Conservation (phyloP, 2,113 vertebrate species). For the Columba janthina region DNA sequence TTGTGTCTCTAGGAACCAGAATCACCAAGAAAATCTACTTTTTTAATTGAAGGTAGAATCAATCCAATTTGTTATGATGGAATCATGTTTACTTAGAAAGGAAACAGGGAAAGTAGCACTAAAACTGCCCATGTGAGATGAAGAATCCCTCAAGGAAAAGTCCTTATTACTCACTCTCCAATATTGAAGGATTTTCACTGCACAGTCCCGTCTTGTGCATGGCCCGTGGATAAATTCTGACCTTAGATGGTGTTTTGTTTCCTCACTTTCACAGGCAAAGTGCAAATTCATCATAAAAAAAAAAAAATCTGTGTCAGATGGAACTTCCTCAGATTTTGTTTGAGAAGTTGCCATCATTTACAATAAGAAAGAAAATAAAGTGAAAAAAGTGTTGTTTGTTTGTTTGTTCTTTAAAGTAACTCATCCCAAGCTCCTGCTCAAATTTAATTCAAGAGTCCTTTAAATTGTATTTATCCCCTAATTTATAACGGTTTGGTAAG, state of each 20-base stretch:
- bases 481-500: neutral
- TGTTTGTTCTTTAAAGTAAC: neutral
- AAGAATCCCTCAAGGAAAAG: neutral
- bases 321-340: neutral
- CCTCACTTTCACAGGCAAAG: neutral
- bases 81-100: neutral
- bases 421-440: neutral
- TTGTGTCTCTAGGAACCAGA: neutral
- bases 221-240: neutral
- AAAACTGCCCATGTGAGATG: neutral
- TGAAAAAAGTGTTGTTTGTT: too few species aligned
- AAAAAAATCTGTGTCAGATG: neutral
- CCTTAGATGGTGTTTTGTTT: neutral
- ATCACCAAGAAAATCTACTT: neutral
- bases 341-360: neutral
- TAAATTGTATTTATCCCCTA: neutral
- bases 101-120: neutral
- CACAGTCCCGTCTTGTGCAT: neutral
- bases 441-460: neutral
- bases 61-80: neutral
- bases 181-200: neutral
- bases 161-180: neutral
- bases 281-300: neutral
- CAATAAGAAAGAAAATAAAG: neutral
- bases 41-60: neutral